Evolutionary conservation across 2,113 vertebrate species (phyloP).

Genomic region (Caretta caretta): DNA sequence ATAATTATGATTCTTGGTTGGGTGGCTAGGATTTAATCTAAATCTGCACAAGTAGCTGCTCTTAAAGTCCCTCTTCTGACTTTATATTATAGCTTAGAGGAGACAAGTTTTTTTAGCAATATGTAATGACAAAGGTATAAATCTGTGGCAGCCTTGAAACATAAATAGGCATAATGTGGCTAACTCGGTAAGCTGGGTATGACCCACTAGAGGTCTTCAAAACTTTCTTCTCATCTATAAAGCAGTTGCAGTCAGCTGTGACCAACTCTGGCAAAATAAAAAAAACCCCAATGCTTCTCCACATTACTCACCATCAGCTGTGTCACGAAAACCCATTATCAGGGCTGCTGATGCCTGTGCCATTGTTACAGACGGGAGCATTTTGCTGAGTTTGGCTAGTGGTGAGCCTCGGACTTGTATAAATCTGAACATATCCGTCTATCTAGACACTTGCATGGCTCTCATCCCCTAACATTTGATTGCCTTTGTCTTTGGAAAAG

Average conservation of each 20-base stretch:
- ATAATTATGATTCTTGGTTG: background rate
- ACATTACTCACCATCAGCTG: background rate
- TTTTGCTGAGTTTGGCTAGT: background rate
- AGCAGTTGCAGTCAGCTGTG: constrained; percentile 3
- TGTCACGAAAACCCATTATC: no score
- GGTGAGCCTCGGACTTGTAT: background rate
- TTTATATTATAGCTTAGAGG: constrained; percentile 29
- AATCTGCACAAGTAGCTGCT: constrained; percentile 6
- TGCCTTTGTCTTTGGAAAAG: background rate
- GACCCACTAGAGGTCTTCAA: constrained; percentile 36
- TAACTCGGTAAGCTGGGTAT: background rate
- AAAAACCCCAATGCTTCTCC: rapidly evolving
- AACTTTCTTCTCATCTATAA: constrained; percentile 31
- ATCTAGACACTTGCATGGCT: background rate
- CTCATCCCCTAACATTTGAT: background rate
- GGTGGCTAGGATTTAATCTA: background rate
- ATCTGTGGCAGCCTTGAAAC: constrained; percentile 34
- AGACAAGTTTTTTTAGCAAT: background rate
- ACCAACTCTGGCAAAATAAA: background rate
- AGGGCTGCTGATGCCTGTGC: background rate
- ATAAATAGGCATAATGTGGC: background rate
- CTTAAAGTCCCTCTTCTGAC: constrained; percentile 14
- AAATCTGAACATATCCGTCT: no score
- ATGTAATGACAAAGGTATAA: background rate
- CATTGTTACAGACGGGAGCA: background rate